Conservation (phyloP, 2,888 invertebrate genomes). For the Neoitamus cyanurus region DNA sequence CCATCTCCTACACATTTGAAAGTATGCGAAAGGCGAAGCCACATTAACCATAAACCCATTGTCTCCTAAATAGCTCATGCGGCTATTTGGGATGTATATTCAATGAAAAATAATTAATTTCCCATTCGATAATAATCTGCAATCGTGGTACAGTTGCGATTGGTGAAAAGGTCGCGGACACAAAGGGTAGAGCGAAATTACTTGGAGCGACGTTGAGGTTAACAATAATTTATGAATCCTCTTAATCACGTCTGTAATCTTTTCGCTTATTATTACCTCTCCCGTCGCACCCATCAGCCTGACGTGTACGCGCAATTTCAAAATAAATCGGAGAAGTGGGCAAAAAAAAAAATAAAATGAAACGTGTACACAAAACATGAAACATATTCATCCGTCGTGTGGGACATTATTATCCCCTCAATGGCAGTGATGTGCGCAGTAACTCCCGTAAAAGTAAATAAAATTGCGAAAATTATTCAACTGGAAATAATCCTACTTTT, state of each 20-base stretch:
- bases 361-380: not conserved
- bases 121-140: not conserved
- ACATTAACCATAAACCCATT: not conserved
- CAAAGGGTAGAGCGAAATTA: not conserved
- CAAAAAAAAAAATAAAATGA: not conserved
- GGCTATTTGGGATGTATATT: not conserved
- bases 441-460: not conserved
- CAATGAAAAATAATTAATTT: not conserved
- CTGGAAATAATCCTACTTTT: not conserved
- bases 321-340: not conserved
- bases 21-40: no score
- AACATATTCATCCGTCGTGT: not conserved
- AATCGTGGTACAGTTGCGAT: not conserved
- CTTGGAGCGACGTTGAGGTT: not conserved
- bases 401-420: not conserved
- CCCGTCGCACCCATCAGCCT: not conserved
- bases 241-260: not conserved
- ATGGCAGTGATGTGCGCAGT: not conserved
- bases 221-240: not conserved
- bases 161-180: not conserved
- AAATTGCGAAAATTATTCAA: constrained; percentile 11
- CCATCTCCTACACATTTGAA: no score
- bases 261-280: not conserved
- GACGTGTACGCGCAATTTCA: not conserved
- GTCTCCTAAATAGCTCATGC: not conserved